phyloP scores from a whole-genome alignment of 2,888 invertebrate species.

The Sicus ferrugineus region DNA sequence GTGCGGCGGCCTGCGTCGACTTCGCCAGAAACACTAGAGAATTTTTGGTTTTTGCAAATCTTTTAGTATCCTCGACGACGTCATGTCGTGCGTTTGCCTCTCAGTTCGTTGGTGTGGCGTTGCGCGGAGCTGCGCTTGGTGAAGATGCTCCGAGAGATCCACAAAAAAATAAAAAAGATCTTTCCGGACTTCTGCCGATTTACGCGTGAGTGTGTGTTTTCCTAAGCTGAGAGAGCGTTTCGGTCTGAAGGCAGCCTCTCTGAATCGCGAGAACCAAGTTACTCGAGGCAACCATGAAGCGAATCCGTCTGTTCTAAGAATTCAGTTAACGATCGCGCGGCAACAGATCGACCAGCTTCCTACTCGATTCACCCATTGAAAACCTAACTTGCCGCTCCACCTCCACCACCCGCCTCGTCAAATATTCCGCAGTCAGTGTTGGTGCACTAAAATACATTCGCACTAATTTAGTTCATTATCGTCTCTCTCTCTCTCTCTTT shows the following conservation, averaged over 20 bases:
- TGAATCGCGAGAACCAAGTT: not conserved
- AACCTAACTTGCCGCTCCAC: not conserved
- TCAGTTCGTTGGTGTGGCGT: not conserved
- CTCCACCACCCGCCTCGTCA: not conserved
- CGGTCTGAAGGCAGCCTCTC: no score
- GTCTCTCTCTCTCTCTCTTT: conserved; percentile 37
- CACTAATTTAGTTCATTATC: not conserved
- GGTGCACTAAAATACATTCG: conserved; percentile 54
- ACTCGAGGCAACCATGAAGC: not conserved
- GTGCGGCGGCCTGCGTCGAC: not conserved
- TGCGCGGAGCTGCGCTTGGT: not conserved
- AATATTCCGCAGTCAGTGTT: conserved; percentile 37
- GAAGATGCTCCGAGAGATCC: conserved; percentile 15
- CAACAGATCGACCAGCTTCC: no score
- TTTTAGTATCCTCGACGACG: conserved; percentile 59
- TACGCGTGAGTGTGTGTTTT: no score
- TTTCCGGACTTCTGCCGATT: no score
- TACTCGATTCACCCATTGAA: no score
- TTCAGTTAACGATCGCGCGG: not conserved
- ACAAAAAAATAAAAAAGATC: conserved; percentile 1
- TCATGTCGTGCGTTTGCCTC: conserved; percentile 57
- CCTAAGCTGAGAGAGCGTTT: no score
- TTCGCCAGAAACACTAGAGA: not conserved
- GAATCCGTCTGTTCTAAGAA: not conserved
- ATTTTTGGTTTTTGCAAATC: conserved; percentile 45